Conservation (phyloP, 2,113 vertebrate genomes). For the Genyomyrus donnyi region DNA sequence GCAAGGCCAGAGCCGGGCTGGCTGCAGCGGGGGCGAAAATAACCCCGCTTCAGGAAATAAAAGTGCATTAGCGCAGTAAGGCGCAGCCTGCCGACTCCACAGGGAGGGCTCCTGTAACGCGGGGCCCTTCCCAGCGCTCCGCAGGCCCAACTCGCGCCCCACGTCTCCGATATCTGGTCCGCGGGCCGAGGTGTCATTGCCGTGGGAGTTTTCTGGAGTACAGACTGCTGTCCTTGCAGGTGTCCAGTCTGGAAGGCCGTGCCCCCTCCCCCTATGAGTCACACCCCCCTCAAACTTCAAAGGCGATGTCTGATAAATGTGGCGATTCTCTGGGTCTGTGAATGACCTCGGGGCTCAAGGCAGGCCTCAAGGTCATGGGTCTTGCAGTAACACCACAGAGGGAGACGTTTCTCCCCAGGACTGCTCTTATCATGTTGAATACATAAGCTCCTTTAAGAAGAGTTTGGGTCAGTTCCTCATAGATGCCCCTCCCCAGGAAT, state of each 20-base stretch:
- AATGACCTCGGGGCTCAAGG: background rate
- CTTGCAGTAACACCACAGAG: background rate
- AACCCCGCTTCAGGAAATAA: slow-evolving; percentile 4
- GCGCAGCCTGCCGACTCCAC: background rate
- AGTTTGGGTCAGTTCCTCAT: background rate
- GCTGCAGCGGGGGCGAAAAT: background rate
- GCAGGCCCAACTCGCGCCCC: background rate
- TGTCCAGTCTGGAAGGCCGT: background rate
- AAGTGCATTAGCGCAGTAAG: slow-evolving; percentile 15
- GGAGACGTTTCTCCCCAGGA: background rate
- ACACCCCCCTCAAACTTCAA: background rate
- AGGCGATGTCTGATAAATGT: background rate
- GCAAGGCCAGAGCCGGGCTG: background rate
- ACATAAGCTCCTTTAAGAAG: background rate
- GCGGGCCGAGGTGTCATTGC: background rate
- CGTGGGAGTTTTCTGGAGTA: background rate
- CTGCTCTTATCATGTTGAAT: background rate
- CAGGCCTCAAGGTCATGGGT: background rate
- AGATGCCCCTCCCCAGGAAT: background rate
- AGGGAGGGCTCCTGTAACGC: slow-evolving; percentile 1
- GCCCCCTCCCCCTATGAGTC: background rate
- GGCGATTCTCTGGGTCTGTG: background rate
- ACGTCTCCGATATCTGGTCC: background rate
- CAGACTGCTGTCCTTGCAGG: background rate
- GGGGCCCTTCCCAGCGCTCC: background rate